Base-by-base conservation (phyloP, 1,140 invertebrate species). In the Atta cephalotes region DNA sequence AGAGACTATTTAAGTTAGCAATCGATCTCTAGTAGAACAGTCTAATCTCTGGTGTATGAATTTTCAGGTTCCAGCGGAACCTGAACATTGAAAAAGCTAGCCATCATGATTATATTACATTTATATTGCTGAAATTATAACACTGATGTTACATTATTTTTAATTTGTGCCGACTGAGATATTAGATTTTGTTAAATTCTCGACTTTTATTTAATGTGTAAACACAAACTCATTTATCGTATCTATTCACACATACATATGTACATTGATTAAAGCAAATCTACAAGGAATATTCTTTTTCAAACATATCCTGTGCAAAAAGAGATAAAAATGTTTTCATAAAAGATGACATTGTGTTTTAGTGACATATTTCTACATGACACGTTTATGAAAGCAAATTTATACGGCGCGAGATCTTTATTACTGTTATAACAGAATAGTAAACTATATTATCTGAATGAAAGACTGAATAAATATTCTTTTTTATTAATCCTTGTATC, bases 301-400 rank as follows among this genome's bases (percentile, higher is more conserved):
- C 31, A 39, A 68, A 39, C 28, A 39, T 39, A 35, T 21, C 6
- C n/a, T 66, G 31, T 2, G 9, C 10, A n/a, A 66, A 31, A 35
- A 66, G 63, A 35, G 31, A 66, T 66, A 35, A 66, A 63, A 66
- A 39, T 35, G 18, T 28, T 66, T 66, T 66, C 18, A 66, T 66
- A 12, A 66, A 35, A 35, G 9, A 16, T 66, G 9, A 66, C 6
- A 39, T 3, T 39, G 10, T 39, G 3, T 39, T 9, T 39, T 66
- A 39, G 2, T 68, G 9, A n/a, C 7, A 39, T 39, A 66, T 66
- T 39, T 39, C 35, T 66, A 39, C 18, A 66, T 31, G 18, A 39
- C 65, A 39, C 18, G 65, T 39, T 6, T n/a, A 39, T 68, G 1
- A 66, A 66, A 66, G 31, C 9, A 10, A 66, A 12, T n/a, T 39